A percentile compares a stretch with the other conserved stretches of the same genome.
Conservation (phyloP, 2,113 vertebrate species). For the Octodon degus region DNA sequence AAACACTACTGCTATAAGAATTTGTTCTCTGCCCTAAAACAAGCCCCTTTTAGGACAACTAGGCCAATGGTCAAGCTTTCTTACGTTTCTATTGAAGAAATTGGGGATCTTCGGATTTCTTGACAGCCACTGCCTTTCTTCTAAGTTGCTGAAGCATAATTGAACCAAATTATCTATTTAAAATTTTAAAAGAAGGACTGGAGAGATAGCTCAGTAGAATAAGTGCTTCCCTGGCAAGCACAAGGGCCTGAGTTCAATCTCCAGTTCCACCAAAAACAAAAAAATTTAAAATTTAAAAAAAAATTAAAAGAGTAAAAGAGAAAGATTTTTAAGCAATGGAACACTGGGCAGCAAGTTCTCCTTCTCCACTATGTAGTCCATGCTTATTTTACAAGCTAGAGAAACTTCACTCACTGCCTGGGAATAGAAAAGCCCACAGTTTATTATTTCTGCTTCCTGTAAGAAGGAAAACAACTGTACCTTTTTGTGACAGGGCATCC, state of each 20-base stretch:
- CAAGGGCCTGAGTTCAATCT: too few species aligned
- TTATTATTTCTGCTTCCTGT: background rate
- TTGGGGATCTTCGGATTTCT: background rate
- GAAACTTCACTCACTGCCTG: background rate
- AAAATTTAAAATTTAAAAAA: background rate
- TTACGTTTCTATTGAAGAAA: background rate
- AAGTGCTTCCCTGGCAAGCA: too few species aligned
- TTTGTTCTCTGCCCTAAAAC: background rate
- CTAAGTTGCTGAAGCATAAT: background rate
- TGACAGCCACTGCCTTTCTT: background rate
- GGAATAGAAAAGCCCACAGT: background rate
- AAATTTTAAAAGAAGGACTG: background rate
- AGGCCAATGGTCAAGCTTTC: background rate
- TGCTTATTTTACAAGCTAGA: background rate
- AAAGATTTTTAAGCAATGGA: background rate
- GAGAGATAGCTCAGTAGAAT: too few species aligned
- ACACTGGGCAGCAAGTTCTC: background rate
- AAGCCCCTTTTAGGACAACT: background rate
- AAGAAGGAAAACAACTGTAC: background rate
- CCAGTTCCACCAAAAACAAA: too few species aligned
- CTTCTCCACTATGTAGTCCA: background rate
- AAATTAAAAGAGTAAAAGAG: background rate
- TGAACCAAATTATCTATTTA: background rate
- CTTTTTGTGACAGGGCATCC: background rate
- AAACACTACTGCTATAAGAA: background rate